Conservation (phyloP, 2,113 vertebrate genomes). For the Paratilapia polleni region DNA sequence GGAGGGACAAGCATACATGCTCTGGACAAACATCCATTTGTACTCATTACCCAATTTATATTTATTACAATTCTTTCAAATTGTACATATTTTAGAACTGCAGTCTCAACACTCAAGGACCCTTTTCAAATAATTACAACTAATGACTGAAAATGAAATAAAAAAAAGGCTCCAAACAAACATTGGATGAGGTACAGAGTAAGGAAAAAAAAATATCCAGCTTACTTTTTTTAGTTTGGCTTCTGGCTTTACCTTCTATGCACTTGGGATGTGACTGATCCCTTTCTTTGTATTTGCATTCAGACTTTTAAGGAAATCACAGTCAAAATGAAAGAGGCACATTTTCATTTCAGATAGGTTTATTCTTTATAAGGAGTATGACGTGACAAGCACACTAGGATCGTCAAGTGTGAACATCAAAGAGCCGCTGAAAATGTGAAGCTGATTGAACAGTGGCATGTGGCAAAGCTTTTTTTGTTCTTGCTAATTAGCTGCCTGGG, state of each 20-base stretch:
- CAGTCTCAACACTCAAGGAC: background rate
- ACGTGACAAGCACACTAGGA: slow-evolving; percentile 8
- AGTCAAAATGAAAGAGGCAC: background rate
- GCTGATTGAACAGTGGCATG: slow-evolving; percentile 42
- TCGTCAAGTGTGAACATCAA: slow-evolving; percentile 42
- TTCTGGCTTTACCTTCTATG: slow-evolving; percentile 8
- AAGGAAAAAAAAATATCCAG: background rate
- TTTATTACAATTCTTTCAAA: background rate
- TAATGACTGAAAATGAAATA: background rate
- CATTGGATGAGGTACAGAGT: background rate
- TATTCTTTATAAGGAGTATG: background rate
- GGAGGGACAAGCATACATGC: background rate
- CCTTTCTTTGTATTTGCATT: slow-evolving; percentile 23
- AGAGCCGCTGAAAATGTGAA: slow-evolving; percentile 32
- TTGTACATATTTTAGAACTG: background rate
- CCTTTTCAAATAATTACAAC: background rate
- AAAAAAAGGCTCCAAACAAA: background rate
- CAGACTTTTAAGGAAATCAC: slow-evolving; percentile 1
- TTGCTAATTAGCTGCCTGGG: slow-evolving; percentile 28
- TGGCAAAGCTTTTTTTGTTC: slow-evolving; percentile 16
- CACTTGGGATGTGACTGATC: background rate
- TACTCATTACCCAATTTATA: background rate
- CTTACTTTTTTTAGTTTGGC: background rate
- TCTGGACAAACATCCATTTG: background rate
- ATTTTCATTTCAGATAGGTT: slow-evolving; percentile 26